phyloP scores from a whole-genome alignment of 1,140 invertebrate species.

The Drosophila subpulchrella region DNA sequence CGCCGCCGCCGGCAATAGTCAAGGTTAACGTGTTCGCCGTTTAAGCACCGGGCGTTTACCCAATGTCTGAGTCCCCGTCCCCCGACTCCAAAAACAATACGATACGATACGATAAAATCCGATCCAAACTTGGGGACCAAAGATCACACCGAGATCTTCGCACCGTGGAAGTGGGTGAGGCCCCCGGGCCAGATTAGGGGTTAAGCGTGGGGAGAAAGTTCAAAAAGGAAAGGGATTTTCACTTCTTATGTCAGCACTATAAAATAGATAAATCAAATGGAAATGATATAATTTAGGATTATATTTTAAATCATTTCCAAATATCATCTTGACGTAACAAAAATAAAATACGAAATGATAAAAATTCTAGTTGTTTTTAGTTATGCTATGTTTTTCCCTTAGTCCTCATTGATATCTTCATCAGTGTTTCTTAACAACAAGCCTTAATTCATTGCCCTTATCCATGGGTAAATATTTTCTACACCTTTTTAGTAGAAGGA shows the following conservation, averaged over 20 bases:
- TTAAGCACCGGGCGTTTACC: conserved; percentile 30
- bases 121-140: conserved; percentile 5
- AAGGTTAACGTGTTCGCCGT: conserved; percentile 58
- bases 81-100: background rate
- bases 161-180: background rate
- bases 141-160: conserved; percentile 6
- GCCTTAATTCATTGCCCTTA: background rate
- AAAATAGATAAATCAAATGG: background rate
- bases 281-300: too few species aligned
- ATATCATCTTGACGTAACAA: background rate
- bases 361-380: background rate
- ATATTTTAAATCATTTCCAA: too few species aligned
- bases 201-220: conserved; percentile 5
- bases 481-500: background rate
- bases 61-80: conserved; percentile 3
- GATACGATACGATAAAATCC: background rate
- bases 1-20: conserved; percentile 38
- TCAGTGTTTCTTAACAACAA: background rate
- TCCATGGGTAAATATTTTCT: background rate
- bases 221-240: background rate
- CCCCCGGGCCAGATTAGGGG: background rate
- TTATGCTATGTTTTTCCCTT: too few species aligned
- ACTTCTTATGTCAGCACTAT: background rate
- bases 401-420: background rate
- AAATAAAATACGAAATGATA: background rate